Conservation (phyloP, 2,113 vertebrate genomes). For the Hassar affinis region DNA sequence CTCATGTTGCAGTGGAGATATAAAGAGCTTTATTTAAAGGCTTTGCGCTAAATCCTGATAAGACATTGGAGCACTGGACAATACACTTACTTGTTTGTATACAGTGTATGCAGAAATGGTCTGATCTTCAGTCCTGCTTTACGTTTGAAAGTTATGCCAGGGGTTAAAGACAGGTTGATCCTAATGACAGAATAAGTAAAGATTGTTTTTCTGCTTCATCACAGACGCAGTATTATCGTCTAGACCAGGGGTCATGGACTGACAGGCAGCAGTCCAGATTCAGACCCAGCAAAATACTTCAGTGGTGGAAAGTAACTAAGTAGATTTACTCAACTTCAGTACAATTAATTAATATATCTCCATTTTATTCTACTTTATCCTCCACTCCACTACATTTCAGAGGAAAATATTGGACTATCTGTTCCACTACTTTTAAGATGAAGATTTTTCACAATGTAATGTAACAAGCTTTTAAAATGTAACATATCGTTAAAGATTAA, state of each 20-base stretch:
- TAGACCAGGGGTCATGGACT: not conserved
- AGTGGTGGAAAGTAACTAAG: too few relatives aligned
- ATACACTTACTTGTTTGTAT: not conserved
- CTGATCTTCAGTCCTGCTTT: not conserved
- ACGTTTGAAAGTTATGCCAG: not conserved
- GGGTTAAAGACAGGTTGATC: not conserved
- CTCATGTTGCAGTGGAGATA: not conserved
- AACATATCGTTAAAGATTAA: too few relatives aligned
- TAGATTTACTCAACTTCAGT: too few relatives aligned
- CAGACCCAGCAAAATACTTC: not conserved
- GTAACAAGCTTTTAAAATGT: too few relatives aligned
- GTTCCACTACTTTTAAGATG: too few relatives aligned
- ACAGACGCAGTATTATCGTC: not conserved
- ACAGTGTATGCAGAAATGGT: not conserved
- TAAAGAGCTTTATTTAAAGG: not conserved
- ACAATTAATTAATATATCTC: too few relatives aligned
- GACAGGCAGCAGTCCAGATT: not conserved
- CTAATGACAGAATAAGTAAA: not conserved
- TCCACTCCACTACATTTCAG: too few relatives aligned
- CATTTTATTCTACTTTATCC: too few relatives aligned
- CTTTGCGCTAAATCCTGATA: not conserved
- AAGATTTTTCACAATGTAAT: too few relatives aligned
- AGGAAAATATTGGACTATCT: too few relatives aligned
- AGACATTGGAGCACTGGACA: not conserved
- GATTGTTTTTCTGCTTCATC: not conserved